Evolutionary conservation across 1,140 invertebrate species (phyloP), one percentile per base, ranked within the genome.

Genomic region (Panagrolaimus sp.): DNA sequence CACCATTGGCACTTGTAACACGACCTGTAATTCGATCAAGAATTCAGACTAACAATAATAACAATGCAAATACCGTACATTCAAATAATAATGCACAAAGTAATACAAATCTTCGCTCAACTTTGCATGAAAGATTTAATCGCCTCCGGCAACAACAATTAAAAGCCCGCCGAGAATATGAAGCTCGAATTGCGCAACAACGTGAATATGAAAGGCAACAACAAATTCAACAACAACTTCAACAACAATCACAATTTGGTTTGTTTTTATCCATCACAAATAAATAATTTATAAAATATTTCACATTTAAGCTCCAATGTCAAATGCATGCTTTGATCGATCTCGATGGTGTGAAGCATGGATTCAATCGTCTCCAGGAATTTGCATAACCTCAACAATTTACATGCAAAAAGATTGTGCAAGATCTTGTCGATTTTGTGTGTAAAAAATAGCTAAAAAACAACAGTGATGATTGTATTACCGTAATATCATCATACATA

Each of bases 401-500:
- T 80, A 76, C 74, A 80, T 80, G 78, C 65, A 73, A 17, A 69
- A 72, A 12, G 80, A 80, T 69, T 80, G 78, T 63, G 64, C 68
- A 7, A 58, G 67, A 46, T 58, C 75, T 6, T 79, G 78, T 62
- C 48, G 73, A 15, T 79, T 79, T 64, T 79, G 77, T 58, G 32
- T 38, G 32, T 38, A 38, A n/a, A n/a, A n/a, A n/a, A 38, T 38
- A 38, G 32, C 7, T 38, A 38, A 4, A 38, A 38, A 2, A 38
- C 32, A 7, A 38, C 7, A n/a, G n/a, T n/a, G n/a, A n/a, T n/a
- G n/a, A n/a, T n/a, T n/a, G n/a, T n/a, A n/a, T n/a, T n/a, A n/a
- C n/a, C n/a, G n/a, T n/a, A n/a, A n/a, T n/a, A n/a, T n/a, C n/a
- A n/a, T n/a, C n/a, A n/a, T n/a, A n/a, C n/a, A n/a, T n/a, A n/a